phyloP scores from a whole-genome alignment of 23 tunicate genomes.

The Styela clava region DNA sequence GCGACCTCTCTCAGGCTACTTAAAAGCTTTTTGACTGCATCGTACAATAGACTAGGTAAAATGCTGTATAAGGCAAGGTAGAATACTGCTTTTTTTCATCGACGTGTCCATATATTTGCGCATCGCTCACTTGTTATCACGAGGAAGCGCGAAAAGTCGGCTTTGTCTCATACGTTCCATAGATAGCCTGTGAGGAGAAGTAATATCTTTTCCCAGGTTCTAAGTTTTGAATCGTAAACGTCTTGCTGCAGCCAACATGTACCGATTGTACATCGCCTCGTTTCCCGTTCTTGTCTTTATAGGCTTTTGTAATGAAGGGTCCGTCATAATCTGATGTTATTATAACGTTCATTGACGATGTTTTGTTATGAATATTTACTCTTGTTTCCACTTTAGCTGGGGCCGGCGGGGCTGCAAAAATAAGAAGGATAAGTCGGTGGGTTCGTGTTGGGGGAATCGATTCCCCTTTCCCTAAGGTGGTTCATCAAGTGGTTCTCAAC shows the following conservation, averaged over 20 bases:
- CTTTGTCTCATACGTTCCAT: neutral
- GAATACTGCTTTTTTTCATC: too few relatives aligned
- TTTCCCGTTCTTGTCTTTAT: neutral
- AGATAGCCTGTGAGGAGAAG: neutral
- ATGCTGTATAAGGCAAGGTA: too few relatives aligned
- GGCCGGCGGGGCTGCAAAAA: neutral
- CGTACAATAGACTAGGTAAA: too few relatives aligned
- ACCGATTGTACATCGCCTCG: neutral
- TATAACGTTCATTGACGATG: neutral
- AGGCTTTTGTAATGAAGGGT: neutral
- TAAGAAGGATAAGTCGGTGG: too few relatives aligned
- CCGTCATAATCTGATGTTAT: neutral
- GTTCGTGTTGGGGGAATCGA: too few relatives aligned
- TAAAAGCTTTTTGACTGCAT: too few relatives aligned
- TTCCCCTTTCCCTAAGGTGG: too few relatives aligned
- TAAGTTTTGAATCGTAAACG: neutral
- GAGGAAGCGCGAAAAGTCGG: neutral
- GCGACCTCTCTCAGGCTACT: too few relatives aligned
- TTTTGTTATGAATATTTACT: neutral
- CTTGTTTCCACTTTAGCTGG: neutral
- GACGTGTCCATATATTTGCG: too few relatives aligned
- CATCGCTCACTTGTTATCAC: too few relatives aligned
- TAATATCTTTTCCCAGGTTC: neutral
- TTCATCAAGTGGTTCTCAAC: too few relatives aligned
- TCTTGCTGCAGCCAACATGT: neutral